A percentile compares a stretch with the other conserved stretches of the same genome.
These are phyloP conservation scores for Thamnaconus septentrionalis DNA, from an alignment of 2,113 vertebrate genomes.

Conservation along the genomic window DNA sequence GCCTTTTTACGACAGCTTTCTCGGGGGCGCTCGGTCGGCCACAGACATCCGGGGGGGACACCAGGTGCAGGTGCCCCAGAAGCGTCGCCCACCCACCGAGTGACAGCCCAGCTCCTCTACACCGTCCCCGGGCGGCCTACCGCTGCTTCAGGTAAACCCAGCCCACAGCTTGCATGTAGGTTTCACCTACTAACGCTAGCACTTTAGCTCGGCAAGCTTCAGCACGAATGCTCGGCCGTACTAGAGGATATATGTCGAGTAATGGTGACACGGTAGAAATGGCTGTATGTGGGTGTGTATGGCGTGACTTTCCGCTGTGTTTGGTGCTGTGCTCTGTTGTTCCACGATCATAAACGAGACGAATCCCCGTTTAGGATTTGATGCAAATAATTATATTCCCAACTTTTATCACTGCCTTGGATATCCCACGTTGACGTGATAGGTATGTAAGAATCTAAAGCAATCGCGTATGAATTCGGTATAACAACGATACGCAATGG, in stretches of 20 bases:
- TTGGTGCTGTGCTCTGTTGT: too few relatives aligned
- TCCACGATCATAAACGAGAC: too few relatives aligned
- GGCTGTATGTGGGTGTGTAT: background rate
- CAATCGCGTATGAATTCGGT: too few relatives aligned
- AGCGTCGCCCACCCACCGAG: slow-evolving; percentile 20
- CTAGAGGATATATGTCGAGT: accelerated
- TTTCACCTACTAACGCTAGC: slow-evolving; percentile 24
- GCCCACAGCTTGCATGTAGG: slow-evolving; percentile 4
- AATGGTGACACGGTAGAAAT: background rate
- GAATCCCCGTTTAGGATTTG: background rate
- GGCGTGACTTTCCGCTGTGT: too few relatives aligned
- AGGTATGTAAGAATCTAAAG: too few relatives aligned
- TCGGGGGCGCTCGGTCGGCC: background rate
- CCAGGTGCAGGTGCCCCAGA: slow-evolving; percentile 23
- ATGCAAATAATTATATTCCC: background rate
- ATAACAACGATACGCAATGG: too few relatives aligned
- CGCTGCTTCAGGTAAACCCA: slow-evolving; percentile 66
- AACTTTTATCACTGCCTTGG: accelerated
- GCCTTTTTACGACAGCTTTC: slow-evolving; percentile 21
- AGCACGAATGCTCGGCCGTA: background rate
- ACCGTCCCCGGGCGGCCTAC: slow-evolving; percentile 21
- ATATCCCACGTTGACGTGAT: too few relatives aligned
- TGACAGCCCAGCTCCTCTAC: slow-evolving; percentile 16
- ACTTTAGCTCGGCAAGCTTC: background rate
- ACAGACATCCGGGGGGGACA: background rate